phyloP scores from a whole-genome alignment of 2,797 vertebrate species.

The Aphelocoma californica region DNA sequence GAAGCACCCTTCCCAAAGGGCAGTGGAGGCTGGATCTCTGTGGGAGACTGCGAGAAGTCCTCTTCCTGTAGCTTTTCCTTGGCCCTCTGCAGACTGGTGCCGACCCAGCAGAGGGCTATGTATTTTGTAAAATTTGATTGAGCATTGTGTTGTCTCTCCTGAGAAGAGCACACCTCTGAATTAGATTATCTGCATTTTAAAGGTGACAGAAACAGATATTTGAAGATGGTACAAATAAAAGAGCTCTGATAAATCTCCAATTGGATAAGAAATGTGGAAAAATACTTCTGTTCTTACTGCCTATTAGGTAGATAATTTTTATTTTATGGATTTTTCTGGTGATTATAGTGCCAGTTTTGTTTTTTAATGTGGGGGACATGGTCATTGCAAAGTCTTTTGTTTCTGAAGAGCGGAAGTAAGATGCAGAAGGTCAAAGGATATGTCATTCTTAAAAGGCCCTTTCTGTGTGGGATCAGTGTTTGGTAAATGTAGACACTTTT shows the following conservation, averaged over 20 bases:
- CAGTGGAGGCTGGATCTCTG: neutral
- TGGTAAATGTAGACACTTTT: constrained; percentile 4
- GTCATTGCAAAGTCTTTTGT: neutral
- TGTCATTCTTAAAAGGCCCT: neutral
- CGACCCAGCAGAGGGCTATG: rapidly evolving
- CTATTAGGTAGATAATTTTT: neutral
- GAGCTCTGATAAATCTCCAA: neutral
- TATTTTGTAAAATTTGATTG: neutral
- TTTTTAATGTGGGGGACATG: neutral
- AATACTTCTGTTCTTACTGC: neutral
- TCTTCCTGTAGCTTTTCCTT: neutral
- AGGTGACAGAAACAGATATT: neutral
- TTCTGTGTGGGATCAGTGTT: neutral
- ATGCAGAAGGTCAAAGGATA: neutral
- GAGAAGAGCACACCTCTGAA: neutral
- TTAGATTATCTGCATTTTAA: neutral
- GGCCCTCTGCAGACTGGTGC: neutral
- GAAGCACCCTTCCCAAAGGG: neutral
- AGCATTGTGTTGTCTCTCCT: neutral
- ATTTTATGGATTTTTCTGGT: neutral
- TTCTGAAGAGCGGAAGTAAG: constrained; percentile 24
- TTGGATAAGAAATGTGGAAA: neutral
- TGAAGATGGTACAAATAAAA: neutral
- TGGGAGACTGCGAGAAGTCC: rapidly evolving
- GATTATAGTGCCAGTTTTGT: neutral